Conservation (phyloP, 2,888 invertebrate genomes). For the Pachymerium ferrugineum region DNA sequence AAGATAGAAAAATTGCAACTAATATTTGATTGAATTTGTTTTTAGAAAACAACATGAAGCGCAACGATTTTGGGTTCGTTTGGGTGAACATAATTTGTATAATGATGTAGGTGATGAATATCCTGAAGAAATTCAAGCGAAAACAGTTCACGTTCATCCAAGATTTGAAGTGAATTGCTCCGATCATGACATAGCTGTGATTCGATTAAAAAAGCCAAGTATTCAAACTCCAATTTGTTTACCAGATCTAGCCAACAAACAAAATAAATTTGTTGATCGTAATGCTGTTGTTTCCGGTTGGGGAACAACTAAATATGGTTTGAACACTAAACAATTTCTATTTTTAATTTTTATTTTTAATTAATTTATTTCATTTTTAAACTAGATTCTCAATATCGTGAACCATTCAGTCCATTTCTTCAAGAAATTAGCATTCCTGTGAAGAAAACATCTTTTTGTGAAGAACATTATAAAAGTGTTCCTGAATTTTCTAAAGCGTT, state of each 20-base stretch:
- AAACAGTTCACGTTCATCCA: not conserved
- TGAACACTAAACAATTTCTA: not conserved
- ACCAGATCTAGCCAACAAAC: not conserved
- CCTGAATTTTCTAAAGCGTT: not conserved
- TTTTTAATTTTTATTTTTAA: not conserved
- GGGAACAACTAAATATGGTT: conserved; percentile 17
- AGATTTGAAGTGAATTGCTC: not conserved
- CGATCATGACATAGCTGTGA: conserved; percentile 2
- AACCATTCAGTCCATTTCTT: not conserved
- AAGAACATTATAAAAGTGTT: not conserved
- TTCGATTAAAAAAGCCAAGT: not conserved
- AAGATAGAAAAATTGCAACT: no score
- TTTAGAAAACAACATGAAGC: not conserved
- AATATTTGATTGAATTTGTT: no score
- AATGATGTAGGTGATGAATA: not conserved
- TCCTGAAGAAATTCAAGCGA: not conserved
- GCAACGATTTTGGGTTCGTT: not conserved
- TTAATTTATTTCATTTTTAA: not conserved
- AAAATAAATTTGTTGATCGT: not conserved
- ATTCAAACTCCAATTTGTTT: not conserved
- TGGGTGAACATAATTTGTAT: conserved; percentile 23
- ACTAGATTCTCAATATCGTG: conserved; percentile 2
- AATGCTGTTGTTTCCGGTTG: not conserved
- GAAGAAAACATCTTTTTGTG: not conserved
- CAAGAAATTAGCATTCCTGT: not conserved